Conservation (phyloP, 2,888 invertebrate genomes). For the Lacanobia wlatinum region DNA sequence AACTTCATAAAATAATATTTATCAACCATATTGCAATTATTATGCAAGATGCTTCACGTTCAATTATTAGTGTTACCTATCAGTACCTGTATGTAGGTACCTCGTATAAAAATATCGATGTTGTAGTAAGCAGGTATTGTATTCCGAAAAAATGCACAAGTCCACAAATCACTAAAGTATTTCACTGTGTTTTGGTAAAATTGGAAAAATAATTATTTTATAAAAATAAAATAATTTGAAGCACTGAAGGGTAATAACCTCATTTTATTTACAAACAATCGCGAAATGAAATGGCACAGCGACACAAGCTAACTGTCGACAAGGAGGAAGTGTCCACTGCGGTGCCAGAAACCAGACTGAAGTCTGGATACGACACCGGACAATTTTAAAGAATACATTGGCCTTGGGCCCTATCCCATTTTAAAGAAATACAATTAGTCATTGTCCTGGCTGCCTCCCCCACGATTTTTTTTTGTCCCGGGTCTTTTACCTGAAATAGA, state of each 20-base stretch:
- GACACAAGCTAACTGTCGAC: constrained; percentile 48
- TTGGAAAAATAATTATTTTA: constrained; percentile 36
- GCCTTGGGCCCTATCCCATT: constrained; percentile 86
- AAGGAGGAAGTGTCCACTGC: constrained; percentile 79
- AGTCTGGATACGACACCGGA: constrained; percentile 84
- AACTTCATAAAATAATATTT: constrained; percentile 7
- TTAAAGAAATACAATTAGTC: constrained; percentile 78
- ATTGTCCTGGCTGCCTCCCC: constrained; percentile 74
- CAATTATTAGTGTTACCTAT: background rate
- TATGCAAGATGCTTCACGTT: background rate
- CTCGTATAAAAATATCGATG: constrained; percentile 35
- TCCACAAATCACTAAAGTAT: constrained; percentile 50
- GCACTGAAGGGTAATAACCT: constrained; percentile 74
- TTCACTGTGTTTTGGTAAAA: constrained; percentile 25
- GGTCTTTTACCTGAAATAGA: constrained; percentile 59
- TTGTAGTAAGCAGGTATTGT: background rate
- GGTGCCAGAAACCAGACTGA: constrained; percentile 87
- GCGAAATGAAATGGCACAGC: constrained; percentile 61
- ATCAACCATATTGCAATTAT: constrained; percentile 3
- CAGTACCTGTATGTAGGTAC: constrained; percentile 24
- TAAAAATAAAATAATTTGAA: constrained; percentile 36
- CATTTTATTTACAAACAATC: constrained; percentile 84
- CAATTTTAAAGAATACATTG: constrained; percentile 87
- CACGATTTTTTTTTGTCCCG: constrained; percentile 69
- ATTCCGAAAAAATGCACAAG: constrained; percentile 45